Evolutionary conservation across 1,140 invertebrate genomes (phyloP).

Genomic region (Nautilus pompilius): DNA sequence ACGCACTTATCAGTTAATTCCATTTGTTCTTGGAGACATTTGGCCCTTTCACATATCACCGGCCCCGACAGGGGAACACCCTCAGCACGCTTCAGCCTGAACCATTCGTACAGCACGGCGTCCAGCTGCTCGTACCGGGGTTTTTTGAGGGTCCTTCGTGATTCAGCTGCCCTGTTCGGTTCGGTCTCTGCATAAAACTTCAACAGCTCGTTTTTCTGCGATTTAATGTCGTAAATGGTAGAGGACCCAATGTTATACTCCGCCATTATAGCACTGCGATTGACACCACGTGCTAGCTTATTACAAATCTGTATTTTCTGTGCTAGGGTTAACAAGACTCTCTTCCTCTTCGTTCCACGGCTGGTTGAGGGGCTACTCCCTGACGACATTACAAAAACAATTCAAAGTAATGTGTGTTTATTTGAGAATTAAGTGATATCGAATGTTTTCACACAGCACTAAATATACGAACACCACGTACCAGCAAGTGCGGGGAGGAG

Average conservation of each 20-base stretch:
- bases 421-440: no score
- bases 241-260: constrained; percentile 1
- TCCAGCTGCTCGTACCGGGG: background rate
- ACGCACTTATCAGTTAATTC: background rate
- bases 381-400: no score
- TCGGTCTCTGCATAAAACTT: background rate
- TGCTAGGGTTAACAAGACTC: no score
- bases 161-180: background rate
- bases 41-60: background rate
- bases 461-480: no score
- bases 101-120: background rate
- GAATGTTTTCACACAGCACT: no score
- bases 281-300: background rate
- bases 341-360: no score
- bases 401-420: no score
- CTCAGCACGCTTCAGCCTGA: background rate
- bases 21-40: background rate
- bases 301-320: no score
- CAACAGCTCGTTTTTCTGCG: background rate
- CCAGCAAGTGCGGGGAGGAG: no score
- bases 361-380: no score
- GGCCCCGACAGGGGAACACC: background rate
- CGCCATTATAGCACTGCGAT: background rate
- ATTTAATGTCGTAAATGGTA: background rate
- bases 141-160: background rate